A percentile compares a stretch with the other conserved stretches of the same genome.
phyloP scores from a whole-genome alignment of 2,797 vertebrate species.

The Typhlichthys eigenmanni region DNA sequence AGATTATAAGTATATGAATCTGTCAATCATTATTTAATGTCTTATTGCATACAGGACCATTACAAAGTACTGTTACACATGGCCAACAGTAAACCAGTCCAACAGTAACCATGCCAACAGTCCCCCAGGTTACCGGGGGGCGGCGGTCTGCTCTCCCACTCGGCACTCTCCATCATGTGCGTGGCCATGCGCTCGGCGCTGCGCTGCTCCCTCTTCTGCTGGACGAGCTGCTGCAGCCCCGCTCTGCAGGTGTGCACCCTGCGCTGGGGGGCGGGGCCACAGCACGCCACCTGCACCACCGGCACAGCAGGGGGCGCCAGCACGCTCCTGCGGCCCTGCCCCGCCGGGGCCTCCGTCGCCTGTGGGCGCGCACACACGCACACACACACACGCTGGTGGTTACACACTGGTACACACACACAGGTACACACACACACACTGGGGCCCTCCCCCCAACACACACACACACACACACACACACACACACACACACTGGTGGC shows the following conservation, averaged over 20 bases:
- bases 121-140: slow-evolving; percentile 81
- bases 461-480: no score
- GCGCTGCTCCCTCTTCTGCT: slow-evolving; percentile 95
- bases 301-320: slow-evolving; percentile 51
- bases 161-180: slow-evolving; percentile 95
- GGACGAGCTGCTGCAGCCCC: slow-evolving; percentile 93
- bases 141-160: slow-evolving; percentile 96
- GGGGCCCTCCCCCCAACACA: no score
- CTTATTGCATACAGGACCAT: no score
- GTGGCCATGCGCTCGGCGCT: slow-evolving; percentile 92
- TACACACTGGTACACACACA: background rate
- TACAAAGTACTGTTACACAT: no score
- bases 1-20: no score
- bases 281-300: slow-evolving; percentile 74
- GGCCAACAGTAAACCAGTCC: no score
- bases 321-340: slow-evolving; percentile 77
- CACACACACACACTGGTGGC: no score
- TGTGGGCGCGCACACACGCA: slow-evolving; percentile 54
- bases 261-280: slow-evolving; percentile 84
- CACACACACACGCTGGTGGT: background rate
- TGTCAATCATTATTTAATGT: no score
- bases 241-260: slow-evolving; percentile 91
- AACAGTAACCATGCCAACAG: background rate
- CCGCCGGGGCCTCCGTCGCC: slow-evolving; percentile 76
- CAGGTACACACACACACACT: background rate